Base-by-base conservation (phyloP, 2,113 vertebrate species). In the Tyto alba region DNA sequence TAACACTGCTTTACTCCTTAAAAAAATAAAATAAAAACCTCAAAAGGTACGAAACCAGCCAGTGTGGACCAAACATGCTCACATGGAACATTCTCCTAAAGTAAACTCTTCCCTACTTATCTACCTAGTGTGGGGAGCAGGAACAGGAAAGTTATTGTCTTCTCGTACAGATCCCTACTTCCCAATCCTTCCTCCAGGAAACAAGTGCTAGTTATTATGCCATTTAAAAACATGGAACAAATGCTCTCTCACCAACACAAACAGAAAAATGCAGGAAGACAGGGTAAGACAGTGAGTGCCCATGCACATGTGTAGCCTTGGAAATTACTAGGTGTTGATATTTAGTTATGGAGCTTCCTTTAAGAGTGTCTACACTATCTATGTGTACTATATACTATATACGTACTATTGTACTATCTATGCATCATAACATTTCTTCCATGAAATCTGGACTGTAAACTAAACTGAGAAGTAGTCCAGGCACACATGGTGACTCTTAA, bases 401-500 rank as follows among this genome's bases (percentile, higher is more conserved):
- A n/a, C n/a, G n/a, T n/a, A n/a, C n/a, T n/a, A n/a, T n/a, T n/a
- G n/a, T n/a, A n/a, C n/a, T n/a, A n/a, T n/a, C n/a, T n/a, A n/a
- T n/a, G n/a, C 30, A 67, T 53, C n/a, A 8, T 27, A 32, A 47
- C 3, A 9, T 55, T 64, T 68, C 30, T 47, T 81, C 3, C 32
- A 72, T 11, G 21, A 82, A 56, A 47, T 53, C 36, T 50, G 30
- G 34, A 40, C 25, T 11, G 30, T 41, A 48, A 29, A 77, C 8
- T 57, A 68, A 79, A 59, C 3, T 4, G 57, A 56, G 21, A 63
- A 41, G n/a, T 55, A 88, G 25, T 27, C 29, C 25, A 81, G 30
- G n/a, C 19, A 84, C 5, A 30, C 0, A 0, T 4, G 15, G 34
- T 13, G 6, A 41, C n/a, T 72, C 12, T 12, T n/a, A 80, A 64